Evolutionary conservation across 2,888 invertebrate species (phyloP).

Genomic region (Cetonia aurata): DNA sequence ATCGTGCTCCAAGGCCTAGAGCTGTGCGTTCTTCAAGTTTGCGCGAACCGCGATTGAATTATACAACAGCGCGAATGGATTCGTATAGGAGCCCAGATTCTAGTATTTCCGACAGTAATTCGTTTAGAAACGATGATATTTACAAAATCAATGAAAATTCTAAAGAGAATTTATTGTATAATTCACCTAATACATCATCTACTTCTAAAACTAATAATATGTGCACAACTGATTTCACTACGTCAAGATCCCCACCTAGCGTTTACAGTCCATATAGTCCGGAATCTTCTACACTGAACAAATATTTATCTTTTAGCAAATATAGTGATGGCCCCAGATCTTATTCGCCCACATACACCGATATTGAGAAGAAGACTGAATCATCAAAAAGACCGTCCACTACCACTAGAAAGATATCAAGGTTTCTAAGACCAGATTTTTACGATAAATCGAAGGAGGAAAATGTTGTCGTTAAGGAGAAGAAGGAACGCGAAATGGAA

Average conservation of each 20-base stretch:
- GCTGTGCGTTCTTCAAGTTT: conserved; percentile 56
- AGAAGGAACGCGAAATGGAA: conserved; percentile 76
- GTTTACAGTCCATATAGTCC: conserved; percentile 50
- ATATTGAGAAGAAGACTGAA: conserved; percentile 60
- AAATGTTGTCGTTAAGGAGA: conserved; percentile 73
- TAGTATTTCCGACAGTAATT: conserved; percentile 60
- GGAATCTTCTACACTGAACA: conserved; percentile 53
- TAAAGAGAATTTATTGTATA: not conserved
- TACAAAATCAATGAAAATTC: conserved; percentile 23
- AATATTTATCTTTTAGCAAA: conserved; percentile 52
- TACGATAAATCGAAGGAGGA: conserved; percentile 77
- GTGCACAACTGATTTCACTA: conserved; percentile 48
- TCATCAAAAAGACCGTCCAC: conserved; percentile 55
- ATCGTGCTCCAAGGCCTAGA: conserved; percentile 49
- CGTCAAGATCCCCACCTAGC: conserved; percentile 51
- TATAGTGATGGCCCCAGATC: conserved; percentile 47
- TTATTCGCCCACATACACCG: conserved; percentile 44
- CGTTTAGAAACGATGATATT: conserved; percentile 45
- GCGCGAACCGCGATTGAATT: conserved; percentile 53
- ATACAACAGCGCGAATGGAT: conserved; percentile 38
- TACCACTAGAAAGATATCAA: conserved; percentile 72
- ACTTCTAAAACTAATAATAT: conserved; percentile 38
- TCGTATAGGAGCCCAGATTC: conserved; percentile 59
- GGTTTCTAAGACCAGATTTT: conserved; percentile 84
- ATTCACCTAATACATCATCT: conserved; percentile 16